These are phyloP conservation scores for Anarhynchus alexandrinus DNA, from an alignment of 2,113 vertebrate genomes.

Conservation along the genomic window DNA sequence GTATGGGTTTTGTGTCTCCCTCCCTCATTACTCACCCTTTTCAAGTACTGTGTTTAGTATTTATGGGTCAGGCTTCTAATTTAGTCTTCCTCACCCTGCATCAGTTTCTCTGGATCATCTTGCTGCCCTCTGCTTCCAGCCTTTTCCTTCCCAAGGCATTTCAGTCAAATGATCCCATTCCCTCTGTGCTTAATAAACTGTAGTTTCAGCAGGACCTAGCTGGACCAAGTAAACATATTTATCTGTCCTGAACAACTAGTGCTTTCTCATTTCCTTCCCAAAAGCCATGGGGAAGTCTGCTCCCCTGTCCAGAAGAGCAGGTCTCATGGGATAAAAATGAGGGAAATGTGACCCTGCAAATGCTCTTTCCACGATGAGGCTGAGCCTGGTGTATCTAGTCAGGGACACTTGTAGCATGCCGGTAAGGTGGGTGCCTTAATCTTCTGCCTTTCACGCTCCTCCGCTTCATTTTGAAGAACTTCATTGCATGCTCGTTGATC, in stretches of 20 bases:
- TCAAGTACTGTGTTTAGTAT: background rate
- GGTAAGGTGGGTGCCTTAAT: background rate
- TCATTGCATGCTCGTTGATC: fast-evolving
- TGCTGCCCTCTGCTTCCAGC: background rate
- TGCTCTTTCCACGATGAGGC: background rate
- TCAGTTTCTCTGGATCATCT: background rate
- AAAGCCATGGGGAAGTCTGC: background rate
- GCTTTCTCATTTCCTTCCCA: background rate
- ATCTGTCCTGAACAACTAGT: background rate
- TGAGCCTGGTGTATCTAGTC: background rate
- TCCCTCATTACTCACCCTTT: background rate
- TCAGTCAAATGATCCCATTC: background rate
- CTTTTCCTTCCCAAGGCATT: background rate
- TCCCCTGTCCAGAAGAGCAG: background rate
- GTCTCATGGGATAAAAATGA: background rate
- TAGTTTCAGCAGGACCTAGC: background rate
- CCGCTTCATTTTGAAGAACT: fast-evolving
- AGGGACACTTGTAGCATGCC: background rate
- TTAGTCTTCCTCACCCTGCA: background rate
- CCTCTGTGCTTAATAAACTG: background rate
- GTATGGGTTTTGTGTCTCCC: background rate
- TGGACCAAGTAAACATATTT: background rate
- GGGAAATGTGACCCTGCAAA: background rate
- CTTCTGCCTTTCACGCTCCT: background rate
- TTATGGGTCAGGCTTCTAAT: background rate